Evolutionary conservation across 92 coral and sea anemone genomes (phyloP), one percentile per base, ranked within the genome.

Genomic region (Blastomussa wellsi): DNA sequence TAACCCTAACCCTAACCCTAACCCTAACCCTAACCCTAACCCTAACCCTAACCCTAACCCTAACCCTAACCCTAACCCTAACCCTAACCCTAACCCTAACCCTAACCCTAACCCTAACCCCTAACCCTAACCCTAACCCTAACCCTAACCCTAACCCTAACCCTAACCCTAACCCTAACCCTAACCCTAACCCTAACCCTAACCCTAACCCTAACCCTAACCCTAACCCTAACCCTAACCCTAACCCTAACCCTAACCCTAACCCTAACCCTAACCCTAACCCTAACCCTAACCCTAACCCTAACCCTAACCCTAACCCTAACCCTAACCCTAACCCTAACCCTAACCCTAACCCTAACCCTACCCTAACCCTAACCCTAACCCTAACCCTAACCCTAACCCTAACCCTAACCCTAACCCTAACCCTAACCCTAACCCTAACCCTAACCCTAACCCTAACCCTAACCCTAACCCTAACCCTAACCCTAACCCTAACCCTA

Each of bases 21-120:
- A 83, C 87, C 87, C 87, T 83, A 83, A 83, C 87, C 87, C 87
- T 83, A 70, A 70, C 79, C 87, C 79, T 83, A 83, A 72, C 79
- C 87, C 84, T 79, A 79, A 79, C 84, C 84, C 84, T 79, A 78
- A 78, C 42, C 84, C 79, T 38, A 73, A 70, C 71, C 79, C 79
- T 35, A 26, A 73, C 68, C 79, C 79, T 73, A 73, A 83, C 79
- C 86, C 86, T 71, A 70, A 82, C 67, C 86, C 86, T 71, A 71
- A 82, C 79, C 86, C 84, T 65, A 64, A 81, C 78, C 86, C 87
- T 74, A 73, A 79, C 74, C 84, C 84, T 64, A 62, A 79, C 74
- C 84, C 74, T 38, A 62, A 62, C 51, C 81, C 87, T 73, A 51
- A 83, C 51, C 87, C 87, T 73, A 51, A 83, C 51, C 87, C 87